phyloP scores from a whole-genome alignment of 2,797 vertebrate species.

The Eospalax fontanierii region DNA sequence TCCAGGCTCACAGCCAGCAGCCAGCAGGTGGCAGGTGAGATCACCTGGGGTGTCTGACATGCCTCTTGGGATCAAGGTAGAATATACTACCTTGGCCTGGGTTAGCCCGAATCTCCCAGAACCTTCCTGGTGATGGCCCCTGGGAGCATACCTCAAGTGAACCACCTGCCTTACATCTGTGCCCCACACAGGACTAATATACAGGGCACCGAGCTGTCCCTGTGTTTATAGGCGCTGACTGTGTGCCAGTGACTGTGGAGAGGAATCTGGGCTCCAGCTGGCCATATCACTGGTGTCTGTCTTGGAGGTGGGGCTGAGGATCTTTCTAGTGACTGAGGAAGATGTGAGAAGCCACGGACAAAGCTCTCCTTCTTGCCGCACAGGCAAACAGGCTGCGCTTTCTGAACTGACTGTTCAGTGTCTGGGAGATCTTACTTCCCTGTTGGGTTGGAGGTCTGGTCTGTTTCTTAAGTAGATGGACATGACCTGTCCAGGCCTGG shows the following conservation, averaged over 20 bases:
- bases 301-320: background rate
- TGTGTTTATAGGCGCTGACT: background rate
- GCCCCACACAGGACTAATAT: background rate
- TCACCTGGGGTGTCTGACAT: background rate
- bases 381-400: background rate
- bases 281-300: background rate
- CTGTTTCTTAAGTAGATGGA: background rate
- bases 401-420: fast-evolving
- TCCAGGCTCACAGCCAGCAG: fast-evolving
- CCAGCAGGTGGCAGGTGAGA: background rate
- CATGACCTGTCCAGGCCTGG: background rate
- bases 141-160: background rate
- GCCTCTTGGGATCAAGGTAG: background rate
- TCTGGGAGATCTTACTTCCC: background rate
- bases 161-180: no score
- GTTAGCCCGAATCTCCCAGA: background rate
- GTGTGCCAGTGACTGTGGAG: background rate
- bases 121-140: background rate
- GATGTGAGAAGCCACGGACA: fast-evolving
- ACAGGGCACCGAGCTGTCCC: background rate
- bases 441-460: no score
- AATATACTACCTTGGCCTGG: background rate
- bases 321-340: background rate
- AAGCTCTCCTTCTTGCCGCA: background rate
- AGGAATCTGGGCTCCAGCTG: background rate